Percentiles rank a stretch among this genome's conserved stretches.
phyloP scores from a whole-genome alignment of 2,113 vertebrate genomes.

The Neomonachus schauinslandi region DNA sequence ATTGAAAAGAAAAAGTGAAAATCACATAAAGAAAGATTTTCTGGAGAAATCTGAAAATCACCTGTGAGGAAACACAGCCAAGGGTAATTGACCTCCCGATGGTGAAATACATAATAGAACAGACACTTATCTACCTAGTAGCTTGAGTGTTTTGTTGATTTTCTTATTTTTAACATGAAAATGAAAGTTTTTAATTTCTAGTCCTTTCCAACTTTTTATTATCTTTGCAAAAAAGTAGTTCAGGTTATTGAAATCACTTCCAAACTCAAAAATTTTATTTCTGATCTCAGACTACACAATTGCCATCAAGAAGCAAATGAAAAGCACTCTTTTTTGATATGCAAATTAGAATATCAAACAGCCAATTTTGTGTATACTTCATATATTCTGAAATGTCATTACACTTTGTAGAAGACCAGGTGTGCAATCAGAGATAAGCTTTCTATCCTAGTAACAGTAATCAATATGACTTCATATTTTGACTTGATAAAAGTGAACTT shows the following conservation, averaged over 20 bases:
- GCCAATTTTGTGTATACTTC: slow-evolving; percentile 3
- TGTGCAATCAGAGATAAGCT: slow-evolving; percentile 43
- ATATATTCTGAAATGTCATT: slow-evolving; percentile 40
- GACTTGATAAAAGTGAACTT: neutral
- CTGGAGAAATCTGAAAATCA: slow-evolving; percentile 46
- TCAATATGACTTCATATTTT: slow-evolving; percentile 29
- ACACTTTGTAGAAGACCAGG: slow-evolving; percentile 46
- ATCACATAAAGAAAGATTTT: slow-evolving; percentile 16
- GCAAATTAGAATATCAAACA: slow-evolving; percentile 36
- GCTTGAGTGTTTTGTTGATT: slow-evolving; percentile 70
- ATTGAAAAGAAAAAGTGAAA: slow-evolving; percentile 42
- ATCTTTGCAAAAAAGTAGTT: neutral
- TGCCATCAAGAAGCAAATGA: slow-evolving; percentile 41
- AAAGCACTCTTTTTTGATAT: slow-evolving; percentile 46
- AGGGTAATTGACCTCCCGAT: slow-evolving; percentile 11
- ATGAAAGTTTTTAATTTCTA: slow-evolving; percentile 39
- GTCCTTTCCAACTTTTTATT: slow-evolving; percentile 44
- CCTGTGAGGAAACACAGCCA: slow-evolving; percentile 69
- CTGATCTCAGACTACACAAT: neutral
- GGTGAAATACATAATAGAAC: slow-evolving; percentile 48
- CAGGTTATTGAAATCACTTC: slow-evolving; percentile 37
- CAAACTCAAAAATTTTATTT: slow-evolving; percentile 35
- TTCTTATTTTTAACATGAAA: slow-evolving; percentile 49
- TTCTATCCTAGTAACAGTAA: neutral
- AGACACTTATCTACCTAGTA: slow-evolving; percentile 46